Base-by-base conservation (phyloP, 2,888 invertebrate species). In the Orthosia cruda region DNA sequence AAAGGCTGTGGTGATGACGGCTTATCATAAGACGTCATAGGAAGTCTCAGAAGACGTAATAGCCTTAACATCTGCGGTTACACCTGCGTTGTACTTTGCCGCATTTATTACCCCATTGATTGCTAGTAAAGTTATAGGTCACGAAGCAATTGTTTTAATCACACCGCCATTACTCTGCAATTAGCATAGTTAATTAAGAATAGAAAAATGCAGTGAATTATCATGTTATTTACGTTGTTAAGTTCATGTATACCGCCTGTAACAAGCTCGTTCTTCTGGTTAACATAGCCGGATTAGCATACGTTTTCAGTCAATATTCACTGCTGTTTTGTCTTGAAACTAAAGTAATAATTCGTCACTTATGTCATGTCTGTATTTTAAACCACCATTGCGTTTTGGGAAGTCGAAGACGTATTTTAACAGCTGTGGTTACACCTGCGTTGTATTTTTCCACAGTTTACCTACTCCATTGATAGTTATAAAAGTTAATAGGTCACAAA, bases 131-230 rank as follows among this genome's bases (percentile, higher is more conserved):
- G 40, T 68, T 61, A 82, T 76, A 62, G 45, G 62, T 61, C 50
- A 61, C 66, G 52, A 23, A 32, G 64, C 63, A 71, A 78, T 79
- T 85, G 76, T 68, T 72, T 79, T 74, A 80, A 83, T 86, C 61
- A 62, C 47, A 47, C 71, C 57, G 12, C 62, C 20, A 73, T 75
- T 76, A 76, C 32, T 11, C 50, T 20, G 40, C 26, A 26, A 83
- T 83, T 74, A 83, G 23, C 71, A 66, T 69, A 52, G 54, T 49
- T 71, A 58, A 57, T 55, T 82, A 52, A 71, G 74, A 83, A 83
- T 81, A 78, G 65, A 66, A 63, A 40, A 63, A 58, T 40, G 23
- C 52, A 40, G 23, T 74, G 32, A 65, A 66, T 64, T 81, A 67
- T 54, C 45, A 63, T 80, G 57, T 20, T 73, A 62, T 80, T 77